phyloP scores from a whole-genome alignment of 1,140 invertebrate genomes.

The Agrilus planipennis region DNA sequence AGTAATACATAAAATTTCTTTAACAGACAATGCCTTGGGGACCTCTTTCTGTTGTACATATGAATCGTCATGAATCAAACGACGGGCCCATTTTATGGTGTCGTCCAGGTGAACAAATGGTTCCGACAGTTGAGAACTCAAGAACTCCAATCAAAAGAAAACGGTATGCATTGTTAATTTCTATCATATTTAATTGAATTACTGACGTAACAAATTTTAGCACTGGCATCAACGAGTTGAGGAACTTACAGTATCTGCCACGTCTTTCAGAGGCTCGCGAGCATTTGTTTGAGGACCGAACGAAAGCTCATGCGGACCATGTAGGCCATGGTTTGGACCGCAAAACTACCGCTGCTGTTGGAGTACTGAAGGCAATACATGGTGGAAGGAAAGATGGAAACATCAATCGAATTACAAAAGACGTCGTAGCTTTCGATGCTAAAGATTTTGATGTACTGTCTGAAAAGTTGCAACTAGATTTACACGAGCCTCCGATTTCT shows the following conservation, averaged over 20 bases:
- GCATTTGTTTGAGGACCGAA: constrained; percentile 93
- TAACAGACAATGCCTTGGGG: constrained; percentile 99
- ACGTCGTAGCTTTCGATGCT: constrained; percentile 94
- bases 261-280: constrained; percentile 86
- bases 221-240: constrained; percentile 85
- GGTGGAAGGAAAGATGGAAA: constrained; percentile 51
- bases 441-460: constrained; percentile 85
- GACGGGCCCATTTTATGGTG: constrained; percentile 99
- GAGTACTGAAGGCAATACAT: constrained; percentile 87
- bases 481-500: constrained; percentile 95
- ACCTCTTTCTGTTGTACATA: constrained; percentile 70
- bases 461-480: constrained; percentile 85
- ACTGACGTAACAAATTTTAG: constrained; percentile 31
- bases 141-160: constrained; percentile 79
- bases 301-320: constrained; percentile 95
- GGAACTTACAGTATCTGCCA: constrained; percentile 84
- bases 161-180: constrained; percentile 41
- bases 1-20: no score
- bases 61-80: constrained; percentile 88
- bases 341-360: constrained; percentile 91
- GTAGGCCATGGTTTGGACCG: constrained; percentile 91
- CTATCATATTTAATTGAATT: not conserved
- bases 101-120: constrained; percentile 91
- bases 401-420: constrained; percentile 85
- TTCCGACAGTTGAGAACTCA: constrained; percentile 77